Base-by-base conservation (phyloP, 1,140 invertebrate species). In the Drosophila kepulauana region DNA sequence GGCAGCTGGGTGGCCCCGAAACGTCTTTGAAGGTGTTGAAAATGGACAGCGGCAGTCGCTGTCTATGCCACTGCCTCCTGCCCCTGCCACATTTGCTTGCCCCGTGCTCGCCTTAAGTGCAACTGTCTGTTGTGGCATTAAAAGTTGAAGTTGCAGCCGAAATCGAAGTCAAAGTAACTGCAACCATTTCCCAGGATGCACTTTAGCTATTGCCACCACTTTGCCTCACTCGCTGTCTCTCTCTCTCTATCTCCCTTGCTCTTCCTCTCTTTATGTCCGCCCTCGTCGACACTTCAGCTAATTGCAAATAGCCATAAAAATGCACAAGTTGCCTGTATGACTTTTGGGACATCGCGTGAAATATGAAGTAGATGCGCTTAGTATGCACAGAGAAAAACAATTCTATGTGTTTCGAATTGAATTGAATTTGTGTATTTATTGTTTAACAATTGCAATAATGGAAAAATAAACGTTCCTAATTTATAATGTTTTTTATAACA, bases 251-350 rank as follows among this genome's bases (percentile, higher is more conserved):
- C 16, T 41, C 56, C 20, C 6, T 28, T 10, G 5, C 30, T 54
- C 30, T 33, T 5, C 33, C 49, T 13, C 11, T 15, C 51, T 5
- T 1, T 46, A 28, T 52, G 28, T 28, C 15, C 41, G 35, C 15
- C 25, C 48, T 43, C 3, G 28, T 38, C 51, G 82, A 69, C 82
- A 82, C 80, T 52, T 57, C 54, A 56, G 68, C 78, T 88, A 88
- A 88, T 88, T 88, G 85, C 81, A 89, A 88, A 88, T 56, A 45
- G 67, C 71, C 81, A 88, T 88, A 89, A 88, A 88, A 89, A 81
- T 75, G 75, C 54, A 65, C 57, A 74, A 89, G 85, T 81, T 81
- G 79, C 79, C 70, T 56, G 79, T 85, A 73, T 57, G 70, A 75
- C 64, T 68, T 73, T 73, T 72, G 49, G 43, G n/a, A 8, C 56